These are phyloP conservation scores for Smittia sp. DNA, from an alignment of 2,888 invertebrate genomes.

Conservation along the genomic window DNA sequence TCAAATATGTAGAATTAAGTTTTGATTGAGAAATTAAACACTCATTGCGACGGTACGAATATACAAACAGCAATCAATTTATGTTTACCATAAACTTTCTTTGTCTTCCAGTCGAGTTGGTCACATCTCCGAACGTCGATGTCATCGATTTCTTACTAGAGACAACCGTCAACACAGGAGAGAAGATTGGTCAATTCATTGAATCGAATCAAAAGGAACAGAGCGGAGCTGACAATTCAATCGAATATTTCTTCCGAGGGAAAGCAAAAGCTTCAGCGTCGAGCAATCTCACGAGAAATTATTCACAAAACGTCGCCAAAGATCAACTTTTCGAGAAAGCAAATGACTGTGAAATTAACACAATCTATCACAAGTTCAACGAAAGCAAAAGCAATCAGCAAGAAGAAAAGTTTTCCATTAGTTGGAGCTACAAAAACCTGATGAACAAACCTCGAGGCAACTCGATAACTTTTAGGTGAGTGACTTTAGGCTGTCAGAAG, in stretches of 20 bases:
- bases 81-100: no score
- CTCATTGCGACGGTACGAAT: no score
- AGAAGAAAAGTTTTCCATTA: slow-evolving; percentile 5
- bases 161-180: background rate
- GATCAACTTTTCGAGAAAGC: background rate
- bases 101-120: slow-evolving; percentile 7
- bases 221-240: background rate
- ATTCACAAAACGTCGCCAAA: background rate
- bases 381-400: background rate
- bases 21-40: no score
- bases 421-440: slow-evolving; percentile 1
- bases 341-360: slow-evolving; percentile 30
- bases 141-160: slow-evolving; percentile 32
- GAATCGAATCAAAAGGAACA: background rate
- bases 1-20: no score
- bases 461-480: slow-evolving; percentile 25
- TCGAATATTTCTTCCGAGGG: background rate
- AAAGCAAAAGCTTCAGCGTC: no score
- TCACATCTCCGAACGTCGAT: slow-evolving; percentile 22
- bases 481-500: background rate
- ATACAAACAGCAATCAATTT: no score
- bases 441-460: background rate
- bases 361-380: slow-evolving; percentile 34
- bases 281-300: background rate
- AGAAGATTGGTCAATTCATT: slow-evolving; percentile 2